phyloP scores from a whole-genome alignment of 2,797 vertebrate species.

The Lepilemur septentrionalis region DNA sequence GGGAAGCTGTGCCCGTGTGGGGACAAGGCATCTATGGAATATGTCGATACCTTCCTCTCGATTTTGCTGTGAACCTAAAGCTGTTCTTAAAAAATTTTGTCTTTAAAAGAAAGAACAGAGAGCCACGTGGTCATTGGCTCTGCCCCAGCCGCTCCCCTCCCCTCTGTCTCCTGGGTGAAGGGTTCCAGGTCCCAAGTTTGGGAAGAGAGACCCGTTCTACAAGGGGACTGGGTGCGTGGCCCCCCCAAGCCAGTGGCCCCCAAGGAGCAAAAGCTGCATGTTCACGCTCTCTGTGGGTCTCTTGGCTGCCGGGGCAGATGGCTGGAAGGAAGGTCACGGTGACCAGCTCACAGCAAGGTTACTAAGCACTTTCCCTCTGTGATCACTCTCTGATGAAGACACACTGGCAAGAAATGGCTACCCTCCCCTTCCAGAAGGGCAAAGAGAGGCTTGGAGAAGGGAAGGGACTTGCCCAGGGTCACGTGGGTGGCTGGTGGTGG shows the following conservation, averaged over 20 bases:
- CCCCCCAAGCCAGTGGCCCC: neutral
- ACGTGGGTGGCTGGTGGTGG: neutral
- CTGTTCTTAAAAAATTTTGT: neutral
- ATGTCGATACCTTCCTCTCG: neutral
- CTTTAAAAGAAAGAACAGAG: neutral
- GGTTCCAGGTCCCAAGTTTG: neutral
- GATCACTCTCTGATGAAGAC: neutral
- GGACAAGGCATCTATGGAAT: neutral
- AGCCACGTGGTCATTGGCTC: neutral
- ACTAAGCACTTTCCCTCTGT: neutral
- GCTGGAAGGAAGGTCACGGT: neutral
- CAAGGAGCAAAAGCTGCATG: neutral
- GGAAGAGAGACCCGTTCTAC: neutral
- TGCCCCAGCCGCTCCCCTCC: neutral
- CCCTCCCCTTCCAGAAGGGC: neutral
- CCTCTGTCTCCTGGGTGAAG: rapidly evolving
- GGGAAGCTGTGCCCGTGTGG: neutral
- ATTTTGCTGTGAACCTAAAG: neutral
- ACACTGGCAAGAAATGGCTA: rapidly evolving
- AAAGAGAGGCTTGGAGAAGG: neutral
- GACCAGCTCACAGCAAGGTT: rapidly evolving
- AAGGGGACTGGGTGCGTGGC: neutral
- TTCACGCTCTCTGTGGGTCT: neutral
- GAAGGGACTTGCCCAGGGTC: neutral
- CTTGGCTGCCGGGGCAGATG: neutral